Conservation (phyloP, 2,797 vertebrate genomes). For the Tiaroga cobitis region DNA sequence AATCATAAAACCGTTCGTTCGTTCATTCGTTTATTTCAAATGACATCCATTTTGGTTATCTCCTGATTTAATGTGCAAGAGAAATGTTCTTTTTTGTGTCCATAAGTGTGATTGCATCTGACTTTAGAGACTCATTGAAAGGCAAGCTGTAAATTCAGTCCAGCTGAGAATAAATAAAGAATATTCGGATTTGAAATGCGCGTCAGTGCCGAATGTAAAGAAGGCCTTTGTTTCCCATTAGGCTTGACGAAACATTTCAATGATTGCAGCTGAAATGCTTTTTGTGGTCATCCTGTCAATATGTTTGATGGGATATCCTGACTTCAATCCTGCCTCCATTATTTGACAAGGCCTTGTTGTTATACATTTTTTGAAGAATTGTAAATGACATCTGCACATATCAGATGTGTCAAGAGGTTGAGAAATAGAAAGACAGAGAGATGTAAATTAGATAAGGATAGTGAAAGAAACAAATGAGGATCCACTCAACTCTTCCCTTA, state of each 20-base stretch:
- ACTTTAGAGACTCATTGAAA: neutral
- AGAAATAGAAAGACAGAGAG: constrained; percentile 20
- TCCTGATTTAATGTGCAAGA: too few species aligned
- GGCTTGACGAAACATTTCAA: neutral
- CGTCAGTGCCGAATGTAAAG: neutral
- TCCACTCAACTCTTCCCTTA: constrained; percentile 56
- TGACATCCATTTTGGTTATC: too few species aligned
- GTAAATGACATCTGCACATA: constrained; percentile 8
- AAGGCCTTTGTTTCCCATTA: neutral
- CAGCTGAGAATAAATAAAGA: too few species aligned
- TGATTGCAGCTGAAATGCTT: neutral
- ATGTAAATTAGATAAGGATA: constrained; percentile 57
- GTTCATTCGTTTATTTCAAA: too few species aligned
- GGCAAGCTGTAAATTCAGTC: neutral
- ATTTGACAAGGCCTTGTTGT: constrained; percentile 15
- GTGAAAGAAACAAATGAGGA: constrained; percentile 63
- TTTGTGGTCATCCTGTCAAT: neutral
- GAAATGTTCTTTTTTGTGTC: too few species aligned
- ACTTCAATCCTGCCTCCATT: neutral
- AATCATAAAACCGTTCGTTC: too few species aligned
- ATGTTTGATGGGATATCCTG: constrained; percentile 2
- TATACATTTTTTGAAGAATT: constrained; percentile 1
- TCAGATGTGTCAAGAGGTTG: neutral
- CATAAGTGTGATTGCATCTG: neutral
- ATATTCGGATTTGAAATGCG: neutral